Percentiles rank a stretch among this genome's conserved stretches.
These are phyloP conservation scores for Pelagia noctiluca DNA, from an alignment of 30 jellyfish, hydroid and myxozoan species.

Conservation along the genomic window DNA sequence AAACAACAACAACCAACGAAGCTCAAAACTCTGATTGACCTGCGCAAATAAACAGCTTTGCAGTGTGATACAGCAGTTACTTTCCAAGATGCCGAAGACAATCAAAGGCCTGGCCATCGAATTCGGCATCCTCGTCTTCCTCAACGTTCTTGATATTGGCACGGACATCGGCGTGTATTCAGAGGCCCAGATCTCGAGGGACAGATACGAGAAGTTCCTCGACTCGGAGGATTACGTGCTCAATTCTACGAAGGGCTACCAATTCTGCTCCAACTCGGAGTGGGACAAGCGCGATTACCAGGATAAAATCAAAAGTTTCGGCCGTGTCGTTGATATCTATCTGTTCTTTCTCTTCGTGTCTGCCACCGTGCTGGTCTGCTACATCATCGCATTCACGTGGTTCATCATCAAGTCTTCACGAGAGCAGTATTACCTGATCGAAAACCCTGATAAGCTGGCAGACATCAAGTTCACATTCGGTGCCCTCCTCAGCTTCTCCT, in stretches of 20 bases:
- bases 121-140: constrained; percentile 71
- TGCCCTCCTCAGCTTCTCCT: constrained; percentile 77
- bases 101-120: constrained; percentile 74
- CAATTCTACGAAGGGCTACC: constrained; percentile 76
- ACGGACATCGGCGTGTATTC: constrained; percentile 86
- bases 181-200: constrained; percentile 79
- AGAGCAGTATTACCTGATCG: constrained; percentile 67
- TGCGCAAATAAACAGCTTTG: too few relatives aligned
- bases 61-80: too few relatives aligned
- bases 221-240: constrained; percentile 39
- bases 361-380: constrained; percentile 67
- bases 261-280: constrained; percentile 65
- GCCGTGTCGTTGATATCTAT: constrained; percentile 84
- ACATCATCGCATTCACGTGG: constrained; percentile 80
- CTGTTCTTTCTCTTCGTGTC: constrained; percentile 86
- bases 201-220: constrained; percentile 64
- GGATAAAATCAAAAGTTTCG: constrained; percentile 76
- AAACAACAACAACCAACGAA: too few relatives aligned
- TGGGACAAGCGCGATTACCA: constrained; percentile 90
- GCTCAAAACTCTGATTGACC: too few relatives aligned
- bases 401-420: constrained; percentile 74
- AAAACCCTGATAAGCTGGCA: constrained; percentile 81
- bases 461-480: constrained; percentile 89
- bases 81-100: constrained; percentile 83
- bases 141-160: constrained; percentile 81